Evolutionary conservation across 1,140 invertebrate genomes (phyloP), one percentile per base, ranked within the genome.

Genomic region (Caenorhabditis remanei): DNA sequence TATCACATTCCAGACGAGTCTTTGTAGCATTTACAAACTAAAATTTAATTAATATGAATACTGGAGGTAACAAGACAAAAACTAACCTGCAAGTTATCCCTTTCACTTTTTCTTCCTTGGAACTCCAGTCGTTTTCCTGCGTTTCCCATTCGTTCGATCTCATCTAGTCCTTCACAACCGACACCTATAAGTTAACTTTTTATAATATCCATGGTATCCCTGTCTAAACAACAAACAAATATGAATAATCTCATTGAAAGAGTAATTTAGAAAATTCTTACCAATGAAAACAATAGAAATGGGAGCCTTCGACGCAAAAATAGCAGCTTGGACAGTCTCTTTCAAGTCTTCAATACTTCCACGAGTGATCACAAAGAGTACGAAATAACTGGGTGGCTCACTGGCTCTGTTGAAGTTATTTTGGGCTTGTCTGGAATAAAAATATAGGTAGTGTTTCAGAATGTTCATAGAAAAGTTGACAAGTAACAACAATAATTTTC

Each of bases 251-350:
- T 32, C 32, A 32, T 32, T 2, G 32, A 50, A 50, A 50, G 0
- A 11, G 50, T 11, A 50, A 9, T 50, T 53, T 9, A 8, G 16
- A 53, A 50, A 50, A 50, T 50, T 50, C 67, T 92, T 90, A 43
- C 90, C 91, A 61, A 91, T 91, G 88, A 91, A 91, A 87, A 91
- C 86, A 16, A 91, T 88, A 24, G 90, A 91, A 71, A 91, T 89
- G 6, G 90, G 90, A 46, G 90, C 89, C 46, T 91, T 65, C 32
- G 90, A 91, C 9, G 90, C 90, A 87, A 91, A 91, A 65, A 91
- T 91, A 11, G 92, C 83, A n/a, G 90, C 87, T 84, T 91, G 90
- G 13, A 91, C 84, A 7, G 91, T 92, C 83, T 91, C 90, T 55
- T 91, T 91, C 11, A 91, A 56, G 67, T 91, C 90, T 65, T 92